Base-by-base conservation (phyloP, 2,797 vertebrate genomes). In the Tinamus major region DNA sequence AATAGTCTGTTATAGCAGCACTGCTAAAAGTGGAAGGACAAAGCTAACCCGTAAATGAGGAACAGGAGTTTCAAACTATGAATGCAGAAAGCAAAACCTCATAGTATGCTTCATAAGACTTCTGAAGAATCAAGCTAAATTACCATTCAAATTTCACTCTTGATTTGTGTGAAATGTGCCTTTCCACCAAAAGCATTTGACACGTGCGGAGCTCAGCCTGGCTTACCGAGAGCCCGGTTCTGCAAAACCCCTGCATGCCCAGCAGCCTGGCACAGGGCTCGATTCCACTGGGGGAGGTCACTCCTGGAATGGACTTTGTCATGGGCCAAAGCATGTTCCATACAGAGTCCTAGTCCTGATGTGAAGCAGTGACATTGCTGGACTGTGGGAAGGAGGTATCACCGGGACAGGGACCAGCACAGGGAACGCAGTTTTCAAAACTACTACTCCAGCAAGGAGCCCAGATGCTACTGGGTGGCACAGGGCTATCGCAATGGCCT, bases 1-100 rank as follows among this genome's bases (percentile, higher is more conserved):
- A 95, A 93, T 95, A 96, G 87, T 95, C 89, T 96, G 94, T 94
- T 95, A 92, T 95, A 98, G 97, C 97, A 98, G 98, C 97, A 94
- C 91, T 92, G 95, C 96, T 97, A 97, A 95, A 96, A 96, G 71
- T 90, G 95, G 96, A 96, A 97, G 92, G 96, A 97, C 90, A 82
- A 97, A 97, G 96, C 97, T 96, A 97, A 97, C 93, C 94, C 95
- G 94, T 95, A 95, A 83, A 78, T 90, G 89, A 92, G 95, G 93
- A 96, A 97, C 80, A 86, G 87, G 93, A 95, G 95, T 79, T 87
- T 89, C 76, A 95, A 96, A 95, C 93, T 79, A 75, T 55, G 93
- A 94, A 84, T 81, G 87, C 90, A 1, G 2, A 94, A 93, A 4
- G 1, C 72, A 89, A 94, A 93, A 88, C 83, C 89, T 95, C 92